These are phyloP conservation scores for Stegophylla sp. DNA, from an alignment of 2,888 invertebrate genomes.

Conservation along the genomic window DNA sequence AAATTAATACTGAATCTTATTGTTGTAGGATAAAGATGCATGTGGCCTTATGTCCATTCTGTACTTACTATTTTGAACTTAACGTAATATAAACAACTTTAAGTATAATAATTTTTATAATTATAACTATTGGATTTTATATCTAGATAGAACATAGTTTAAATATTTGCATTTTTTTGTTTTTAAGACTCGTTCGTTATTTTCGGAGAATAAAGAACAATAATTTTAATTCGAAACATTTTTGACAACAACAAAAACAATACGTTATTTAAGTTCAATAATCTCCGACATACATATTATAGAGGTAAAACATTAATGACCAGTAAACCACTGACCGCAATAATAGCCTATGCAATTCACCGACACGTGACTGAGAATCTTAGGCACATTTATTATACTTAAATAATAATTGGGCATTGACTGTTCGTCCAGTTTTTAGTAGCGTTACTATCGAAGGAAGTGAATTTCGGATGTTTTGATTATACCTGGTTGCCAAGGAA, in stretches of 20 bases:
- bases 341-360: conserved; percentile 35
- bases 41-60: no score
- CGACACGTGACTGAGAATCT: conserved; percentile 39
- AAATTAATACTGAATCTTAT: no score
- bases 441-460: conserved; percentile 19
- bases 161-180: background rate
- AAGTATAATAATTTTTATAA: no score
- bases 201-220: background rate
- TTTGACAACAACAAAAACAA: background rate
- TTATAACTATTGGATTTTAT: no score
- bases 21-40: no score
- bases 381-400: background rate
- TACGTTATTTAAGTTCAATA: conserved; percentile 33
- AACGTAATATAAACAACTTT: no score
- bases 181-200: background rate
- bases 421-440: conserved; percentile 31
- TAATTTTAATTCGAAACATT: background rate
- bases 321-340: conserved; percentile 48
- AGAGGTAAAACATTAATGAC: conserved; percentile 4
- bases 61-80: no score
- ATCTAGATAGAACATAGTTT: no score
- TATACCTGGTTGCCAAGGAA: conserved; percentile 56
- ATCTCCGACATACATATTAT: conserved; percentile 1
- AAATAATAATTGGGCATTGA: background rate
- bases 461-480: conserved; percentile 56